Base-by-base conservation (phyloP, 2,797 vertebrate species). In the Amblyopsis hoosieri region DNA sequence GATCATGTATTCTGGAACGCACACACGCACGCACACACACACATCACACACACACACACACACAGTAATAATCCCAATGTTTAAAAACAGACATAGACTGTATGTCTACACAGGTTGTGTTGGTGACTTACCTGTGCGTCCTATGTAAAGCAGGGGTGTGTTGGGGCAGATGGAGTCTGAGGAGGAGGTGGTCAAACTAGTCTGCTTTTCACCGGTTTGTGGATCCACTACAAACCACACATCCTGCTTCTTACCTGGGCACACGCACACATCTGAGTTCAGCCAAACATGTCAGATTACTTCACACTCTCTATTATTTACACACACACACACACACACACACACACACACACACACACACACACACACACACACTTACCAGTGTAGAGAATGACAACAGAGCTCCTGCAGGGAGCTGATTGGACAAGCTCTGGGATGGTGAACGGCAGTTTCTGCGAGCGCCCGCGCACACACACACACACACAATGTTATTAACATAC, bases 341-440 rank as follows among this genome's bases (percentile, higher is more conserved):
- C 54, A 1, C 19, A 1, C 19, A 23, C 19, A 1, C 19, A 19
- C 19, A 19, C 19, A 19, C 19, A 29, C 64, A 29, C 48, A 47
- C 48, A 65, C 53, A 69, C 5, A 46, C n/a, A 60, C 42, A 56
- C 57, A 9, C 2, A 19, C 80, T 76, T 74, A 98, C 97, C 97
- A 0, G 96, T 98, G 72, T 99, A 99, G 53, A 99, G 94, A 15
- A 99, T 85, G 0, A 97, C 98, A 2, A 99, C 96, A 0, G 97
- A 99, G 69, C 96, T 96, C 77, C 95, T 94, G 83, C 98, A 99
- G 0, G 98, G 98, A n/a, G 98, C 97, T 0, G 97, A 95, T 19
- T 97, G 97, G 4, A 99, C 98, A 90, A 99, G 90, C 77, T 99
- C 96, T 0, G 95, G 97, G 87, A 99, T 98, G 75, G 96, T 98